Conservation (phyloP, 2,888 invertebrate species). For the Sacculina carcini region DNA sequence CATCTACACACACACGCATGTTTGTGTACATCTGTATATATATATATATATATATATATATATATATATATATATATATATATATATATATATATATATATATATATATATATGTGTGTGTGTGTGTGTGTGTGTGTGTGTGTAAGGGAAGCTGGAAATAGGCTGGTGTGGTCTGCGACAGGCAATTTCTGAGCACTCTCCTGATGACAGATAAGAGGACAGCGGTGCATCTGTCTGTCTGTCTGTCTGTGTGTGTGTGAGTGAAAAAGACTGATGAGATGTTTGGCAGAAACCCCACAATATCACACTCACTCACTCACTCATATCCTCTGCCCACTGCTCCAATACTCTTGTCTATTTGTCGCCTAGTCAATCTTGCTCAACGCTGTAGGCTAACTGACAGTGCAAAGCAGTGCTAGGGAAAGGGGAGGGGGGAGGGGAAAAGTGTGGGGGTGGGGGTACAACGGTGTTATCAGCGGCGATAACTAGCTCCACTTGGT, state of each 20-base stretch:
- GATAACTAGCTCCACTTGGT: not conserved
- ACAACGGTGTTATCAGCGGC: not conserved
- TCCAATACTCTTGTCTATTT: not conserved
- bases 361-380: not conserved
- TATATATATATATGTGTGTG: not conserved
- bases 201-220: not conserved
- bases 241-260: not conserved
- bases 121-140: not conserved
- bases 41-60: slow-evolving; percentile 1
- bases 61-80: slow-evolving; percentile 3
- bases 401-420: not conserved
- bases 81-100: slow-evolving; percentile 5
- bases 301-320: not conserved
- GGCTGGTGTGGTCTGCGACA: too few species aligned
- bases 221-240: not conserved
- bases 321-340: not conserved
- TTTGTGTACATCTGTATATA: slow-evolving; percentile 5
- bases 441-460: not conserved
- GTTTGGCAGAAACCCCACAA: not conserved
- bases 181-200: too few species aligned
- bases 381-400: not conserved
- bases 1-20: not conserved
- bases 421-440: slow-evolving; percentile 1
- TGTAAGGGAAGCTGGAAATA: too few species aligned
- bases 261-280: not conserved